phyloP scores from a whole-genome alignment of 2,888 invertebrate genomes.

The Athetis lepigone region DNA sequence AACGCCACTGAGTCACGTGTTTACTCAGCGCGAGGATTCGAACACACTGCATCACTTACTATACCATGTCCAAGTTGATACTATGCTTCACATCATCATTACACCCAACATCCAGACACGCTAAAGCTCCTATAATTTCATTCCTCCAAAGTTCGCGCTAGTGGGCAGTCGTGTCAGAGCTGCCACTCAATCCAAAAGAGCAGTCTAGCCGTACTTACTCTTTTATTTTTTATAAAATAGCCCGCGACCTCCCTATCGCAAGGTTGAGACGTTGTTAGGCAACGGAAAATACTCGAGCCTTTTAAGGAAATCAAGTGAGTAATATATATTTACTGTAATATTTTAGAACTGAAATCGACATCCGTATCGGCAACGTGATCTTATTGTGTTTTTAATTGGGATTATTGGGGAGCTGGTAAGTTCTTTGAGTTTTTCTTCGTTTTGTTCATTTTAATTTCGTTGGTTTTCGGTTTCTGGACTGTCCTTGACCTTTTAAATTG shows the following conservation, averaged over 20 bases:
- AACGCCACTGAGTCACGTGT: too few species aligned
- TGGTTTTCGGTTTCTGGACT: too few species aligned
- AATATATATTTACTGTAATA: neutral
- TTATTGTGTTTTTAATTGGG: too few species aligned
- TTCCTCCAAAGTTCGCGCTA: slow-evolving; percentile 4
- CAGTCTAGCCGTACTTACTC: neutral
- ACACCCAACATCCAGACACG: neutral
- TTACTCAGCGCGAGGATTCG: too few species aligned
- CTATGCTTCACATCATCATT: neutral
- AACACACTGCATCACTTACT: neutral
- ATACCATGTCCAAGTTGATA: neutral
- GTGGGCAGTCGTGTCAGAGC: slow-evolving; percentile 1
- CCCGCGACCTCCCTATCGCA: neutral
- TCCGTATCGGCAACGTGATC: too few species aligned
- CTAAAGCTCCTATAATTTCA: neutral
- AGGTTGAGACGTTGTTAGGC: neutral
- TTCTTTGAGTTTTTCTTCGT: too few species aligned
- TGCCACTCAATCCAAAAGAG: neutral
- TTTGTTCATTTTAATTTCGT: too few species aligned
- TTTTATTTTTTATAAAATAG: neutral
- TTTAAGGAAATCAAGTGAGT: neutral
- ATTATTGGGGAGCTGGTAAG: too few species aligned
- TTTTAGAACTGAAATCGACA: neutral
- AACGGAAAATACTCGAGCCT: neutral
- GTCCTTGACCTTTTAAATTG: too few species aligned